Conservation (phyloP, 1,140 invertebrate species). For the Pectinophora gossypiella region DNA sequence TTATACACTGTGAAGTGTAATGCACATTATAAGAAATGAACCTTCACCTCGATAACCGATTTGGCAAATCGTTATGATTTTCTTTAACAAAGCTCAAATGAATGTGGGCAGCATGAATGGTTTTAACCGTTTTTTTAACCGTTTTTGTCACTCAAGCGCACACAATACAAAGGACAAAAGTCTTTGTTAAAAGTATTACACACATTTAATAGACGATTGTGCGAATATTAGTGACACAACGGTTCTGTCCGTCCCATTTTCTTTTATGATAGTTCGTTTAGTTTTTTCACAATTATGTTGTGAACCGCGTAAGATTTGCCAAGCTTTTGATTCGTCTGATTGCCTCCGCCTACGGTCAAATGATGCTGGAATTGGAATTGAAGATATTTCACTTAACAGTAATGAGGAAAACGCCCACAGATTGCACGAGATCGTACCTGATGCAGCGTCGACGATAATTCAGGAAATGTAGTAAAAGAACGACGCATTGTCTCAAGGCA, state of each 20-base stretch:
- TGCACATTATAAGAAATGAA: too few species aligned
- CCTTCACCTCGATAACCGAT: neutral
- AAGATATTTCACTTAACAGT: conserved; percentile 26
- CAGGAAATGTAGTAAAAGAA: neutral
- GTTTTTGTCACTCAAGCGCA: neutral
- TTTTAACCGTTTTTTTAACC: neutral
- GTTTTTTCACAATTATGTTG: neutral
- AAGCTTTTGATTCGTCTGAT: neutral
- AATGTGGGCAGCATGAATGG: neutral
- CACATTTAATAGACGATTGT: neutral
- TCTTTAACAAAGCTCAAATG: conserved; percentile 1
- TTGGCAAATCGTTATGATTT: neutral
- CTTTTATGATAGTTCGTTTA: neutral
- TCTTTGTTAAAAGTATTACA: conserved; percentile 4
- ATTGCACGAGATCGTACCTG: conserved; percentile 18
- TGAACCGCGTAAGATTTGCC: neutral
- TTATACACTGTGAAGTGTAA: too few species aligned
- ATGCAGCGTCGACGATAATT: conserved; percentile 12
- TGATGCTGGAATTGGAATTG: neutral
- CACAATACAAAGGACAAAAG: conserved; percentile 1
- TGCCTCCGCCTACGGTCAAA: neutral
- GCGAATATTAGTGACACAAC: neutral
- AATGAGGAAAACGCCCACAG: conserved; percentile 58
- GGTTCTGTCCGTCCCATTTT: neutral
- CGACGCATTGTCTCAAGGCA: conserved; percentile 1